A percentile compares a stretch with the other conserved stretches of the same genome.
Conservation (phyloP, 2,888 invertebrate genomes). For the Ormyrus rosae region DNA sequence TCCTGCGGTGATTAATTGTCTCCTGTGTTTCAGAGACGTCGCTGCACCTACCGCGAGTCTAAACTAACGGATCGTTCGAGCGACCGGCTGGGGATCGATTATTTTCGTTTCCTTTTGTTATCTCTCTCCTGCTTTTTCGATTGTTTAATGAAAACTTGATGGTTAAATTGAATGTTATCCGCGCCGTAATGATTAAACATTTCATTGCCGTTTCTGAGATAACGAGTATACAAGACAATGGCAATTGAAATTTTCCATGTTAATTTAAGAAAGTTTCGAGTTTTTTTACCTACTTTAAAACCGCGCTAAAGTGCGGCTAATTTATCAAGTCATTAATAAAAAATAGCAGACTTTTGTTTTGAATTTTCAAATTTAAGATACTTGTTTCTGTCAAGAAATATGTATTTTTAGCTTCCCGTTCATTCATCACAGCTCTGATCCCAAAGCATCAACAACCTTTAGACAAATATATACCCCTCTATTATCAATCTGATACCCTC, state of each 20-base stretch:
- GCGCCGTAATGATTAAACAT: background rate
- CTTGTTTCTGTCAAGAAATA: conserved; percentile 29
- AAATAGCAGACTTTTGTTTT: background rate
- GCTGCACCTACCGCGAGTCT: conserved; percentile 36
- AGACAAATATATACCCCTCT: conserved; percentile 1
- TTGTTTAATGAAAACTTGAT: background rate
- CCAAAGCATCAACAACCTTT: conserved; percentile 5
- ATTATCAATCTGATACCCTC: conserved; percentile 21
- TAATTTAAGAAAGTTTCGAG: background rate
- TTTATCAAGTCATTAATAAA: background rate
- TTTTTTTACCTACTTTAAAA: background rate
- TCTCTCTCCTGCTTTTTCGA: background rate
- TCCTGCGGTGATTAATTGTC: conserved; percentile 72
- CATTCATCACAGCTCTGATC: conserved; percentile 34
- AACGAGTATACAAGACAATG: background rate
- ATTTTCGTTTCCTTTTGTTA: conserved; percentile 36
- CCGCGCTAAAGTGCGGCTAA: no score
- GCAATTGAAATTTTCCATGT: background rate
- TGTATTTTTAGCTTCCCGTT: conserved; percentile 17
- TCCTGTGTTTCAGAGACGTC: conserved; percentile 61
- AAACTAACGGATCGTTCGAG: conserved; percentile 47
- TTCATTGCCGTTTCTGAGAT: conserved; percentile 5
- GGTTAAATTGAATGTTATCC: background rate
- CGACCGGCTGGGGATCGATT: conserved; percentile 34
- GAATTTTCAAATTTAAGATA: conserved; percentile 27